Percentiles rank a stretch among this genome's conserved stretches.
phyloP scores from a whole-genome alignment of 2,888 invertebrate species.

The Craniophora ligustri region DNA sequence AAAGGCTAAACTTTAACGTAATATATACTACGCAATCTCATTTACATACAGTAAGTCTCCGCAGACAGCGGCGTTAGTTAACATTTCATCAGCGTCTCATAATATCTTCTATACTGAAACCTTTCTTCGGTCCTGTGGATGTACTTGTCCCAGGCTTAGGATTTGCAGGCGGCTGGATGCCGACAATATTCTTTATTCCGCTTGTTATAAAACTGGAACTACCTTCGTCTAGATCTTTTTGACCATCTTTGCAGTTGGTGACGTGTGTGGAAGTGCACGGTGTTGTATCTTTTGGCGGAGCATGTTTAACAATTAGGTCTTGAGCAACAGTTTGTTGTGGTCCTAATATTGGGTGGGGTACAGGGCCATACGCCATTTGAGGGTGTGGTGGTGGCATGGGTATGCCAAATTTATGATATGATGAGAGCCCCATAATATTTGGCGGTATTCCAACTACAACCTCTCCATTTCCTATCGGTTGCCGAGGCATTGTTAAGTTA shows the following conservation, averaged over 20 bases:
- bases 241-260: slow-evolving; percentile 73
- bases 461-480: slow-evolving; percentile 69
- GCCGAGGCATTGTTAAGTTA: slow-evolving; percentile 83
- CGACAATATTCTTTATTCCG: slow-evolving; percentile 86
- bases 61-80: slow-evolving; percentile 26
- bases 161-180: slow-evolving; percentile 81
- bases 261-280: slow-evolving; percentile 79
- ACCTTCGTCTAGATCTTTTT: slow-evolving; percentile 69
- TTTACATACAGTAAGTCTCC: slow-evolving; percentile 37
- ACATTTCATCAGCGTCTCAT: slow-evolving; percentile 92
- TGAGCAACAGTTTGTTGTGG: slow-evolving; percentile 86
- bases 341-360: slow-evolving; percentile 77
- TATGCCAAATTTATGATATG: slow-evolving; percentile 84
- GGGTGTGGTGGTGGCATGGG: slow-evolving; percentile 84
- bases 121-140: slow-evolving; percentile 92
- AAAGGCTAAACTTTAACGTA: slow-evolving; percentile 34
- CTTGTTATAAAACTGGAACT: slow-evolving; percentile 79
- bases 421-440: slow-evolving; percentile 80
- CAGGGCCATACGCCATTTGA: slow-evolving; percentile 78
- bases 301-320: slow-evolving; percentile 87
- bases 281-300: slow-evolving; percentile 81
- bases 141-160: slow-evolving; percentile 88
- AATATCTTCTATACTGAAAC: slow-evolving; percentile 97
- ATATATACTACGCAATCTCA: slow-evolving; percentile 41
- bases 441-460: slow-evolving; percentile 79